Percentiles rank a stretch among this genome's conserved stretches.
Evolutionary conservation across 37 sponge, comb jelly and placozoan species (phyloP).

Genomic region (Theonella swinhoei): DNA sequence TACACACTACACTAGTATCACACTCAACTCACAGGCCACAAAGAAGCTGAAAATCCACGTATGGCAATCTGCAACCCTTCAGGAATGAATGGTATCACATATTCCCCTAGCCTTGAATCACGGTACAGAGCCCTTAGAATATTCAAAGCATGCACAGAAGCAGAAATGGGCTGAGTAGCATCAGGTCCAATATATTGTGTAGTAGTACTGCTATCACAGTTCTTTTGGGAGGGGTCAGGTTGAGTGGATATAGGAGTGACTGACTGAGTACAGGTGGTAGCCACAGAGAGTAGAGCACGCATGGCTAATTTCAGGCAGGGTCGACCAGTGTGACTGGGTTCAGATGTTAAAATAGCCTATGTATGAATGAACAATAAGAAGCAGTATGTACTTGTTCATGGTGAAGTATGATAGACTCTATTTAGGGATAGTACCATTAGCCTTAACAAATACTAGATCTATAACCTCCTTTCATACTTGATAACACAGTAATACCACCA

Average conservation of each 20-base stretch:
- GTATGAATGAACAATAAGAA: background rate
- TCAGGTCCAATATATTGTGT: too few species aligned
- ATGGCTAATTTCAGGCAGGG: slow-evolving; percentile 32
- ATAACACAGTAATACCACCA: too few species aligned
- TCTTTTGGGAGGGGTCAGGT: background rate
- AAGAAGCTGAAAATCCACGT: slow-evolving; percentile 50
- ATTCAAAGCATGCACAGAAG: slow-evolving; percentile 86
- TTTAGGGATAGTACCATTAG: too few species aligned
- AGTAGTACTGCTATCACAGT: background rate
- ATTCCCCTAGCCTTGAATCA: slow-evolving; percentile 74
- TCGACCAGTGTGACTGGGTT: slow-evolving; percentile 25
- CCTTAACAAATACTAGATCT: too few species aligned
- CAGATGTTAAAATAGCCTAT: slow-evolving; percentile 60
- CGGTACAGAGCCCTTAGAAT: slow-evolving; percentile 80
- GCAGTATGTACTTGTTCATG: background rate
- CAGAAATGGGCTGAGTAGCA: slow-evolving; percentile 22
- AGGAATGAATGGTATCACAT: slow-evolving; percentile 70
- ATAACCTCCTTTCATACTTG: too few species aligned
- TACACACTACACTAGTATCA: background rate
- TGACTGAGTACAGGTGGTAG: background rate
- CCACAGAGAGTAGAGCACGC: slow-evolving; percentile 34
- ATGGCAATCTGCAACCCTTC: slow-evolving; percentile 69
- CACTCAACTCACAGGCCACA: slow-evolving; percentile 77
- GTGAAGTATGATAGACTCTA: too few species aligned
- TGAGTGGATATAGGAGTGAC: background rate